Conservation (phyloP, 2,888 invertebrate genomes). For the Nomada hirtipes region DNA sequence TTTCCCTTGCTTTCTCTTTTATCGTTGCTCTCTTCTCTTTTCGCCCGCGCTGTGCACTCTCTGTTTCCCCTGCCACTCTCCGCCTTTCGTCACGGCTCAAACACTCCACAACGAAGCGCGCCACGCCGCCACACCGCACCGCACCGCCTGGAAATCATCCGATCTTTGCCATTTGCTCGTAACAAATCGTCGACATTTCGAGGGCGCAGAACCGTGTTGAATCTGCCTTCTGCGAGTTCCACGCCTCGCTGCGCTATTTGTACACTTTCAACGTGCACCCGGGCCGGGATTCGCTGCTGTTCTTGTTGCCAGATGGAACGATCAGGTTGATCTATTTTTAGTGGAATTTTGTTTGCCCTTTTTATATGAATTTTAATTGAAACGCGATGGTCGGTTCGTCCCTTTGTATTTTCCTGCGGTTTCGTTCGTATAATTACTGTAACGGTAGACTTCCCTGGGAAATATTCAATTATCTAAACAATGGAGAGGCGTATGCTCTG, state of each 20-base stretch:
- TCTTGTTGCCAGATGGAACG: slow-evolving; percentile 37
- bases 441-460: too few relatives aligned
- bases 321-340: not conserved
- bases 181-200: slow-evolving; percentile 65
- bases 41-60: slow-evolving; percentile 16
- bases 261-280: slow-evolving; percentile 22
- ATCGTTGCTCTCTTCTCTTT: not conserved
- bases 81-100: slow-evolving; percentile 40
- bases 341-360: too few relatives aligned
- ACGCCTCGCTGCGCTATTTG: slow-evolving; percentile 56
- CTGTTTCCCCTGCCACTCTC: slow-evolving; percentile 6
- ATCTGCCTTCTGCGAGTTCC: slow-evolving; percentile 46
- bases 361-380: too few relatives aligned
- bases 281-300: not conserved
- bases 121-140: not conserved
- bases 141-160: slow-evolving; percentile 57
- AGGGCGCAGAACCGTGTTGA: slow-evolving; percentile 49
- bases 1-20: slow-evolving; percentile 20
- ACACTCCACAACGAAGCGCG: slow-evolving; percentile 51
- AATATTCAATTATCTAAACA: too few relatives aligned
- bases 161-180: slow-evolving; percentile 75
- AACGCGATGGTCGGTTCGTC: too few relatives aligned
- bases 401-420: too few relatives aligned
- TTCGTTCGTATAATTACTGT: too few relatives aligned
- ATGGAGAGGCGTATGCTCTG: too few relatives aligned